A percentile compares a stretch with the other conserved stretches of the same genome.
phyloP scores from a whole-genome alignment of 53 echinoderm and acorn worm species.

The Patiria pectinifera region DNA sequence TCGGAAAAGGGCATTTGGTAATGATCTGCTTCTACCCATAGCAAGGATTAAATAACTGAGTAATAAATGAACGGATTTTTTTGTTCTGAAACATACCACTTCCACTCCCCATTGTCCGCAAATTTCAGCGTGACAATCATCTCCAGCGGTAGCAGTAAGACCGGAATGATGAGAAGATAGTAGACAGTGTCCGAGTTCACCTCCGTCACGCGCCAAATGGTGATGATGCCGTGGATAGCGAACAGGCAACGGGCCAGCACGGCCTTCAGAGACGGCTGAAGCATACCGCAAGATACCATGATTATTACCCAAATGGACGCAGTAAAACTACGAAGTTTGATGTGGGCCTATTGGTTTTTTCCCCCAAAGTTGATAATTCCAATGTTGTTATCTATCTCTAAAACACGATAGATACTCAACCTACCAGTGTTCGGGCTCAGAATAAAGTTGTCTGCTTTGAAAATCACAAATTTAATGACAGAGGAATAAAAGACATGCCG shows the following conservation, averaged over 20 bases:
- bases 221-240: constrained; percentile 75
- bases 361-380: too few relatives aligned
- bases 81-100: constrained; percentile 61
- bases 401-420: too few relatives aligned
- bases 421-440: too few relatives aligned
- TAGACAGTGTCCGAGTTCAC: constrained; percentile 46
- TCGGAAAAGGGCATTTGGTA: not conserved
- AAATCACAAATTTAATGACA: too few relatives aligned
- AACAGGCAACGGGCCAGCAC: constrained; percentile 76
- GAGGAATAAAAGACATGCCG: too few relatives aligned
- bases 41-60: not conserved
- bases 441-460: too few relatives aligned
- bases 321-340: too few relatives aligned
- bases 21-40: not conserved
- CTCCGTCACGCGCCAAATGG: constrained; percentile 72
- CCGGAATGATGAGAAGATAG: constrained; percentile 72
- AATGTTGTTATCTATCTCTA: too few relatives aligned
- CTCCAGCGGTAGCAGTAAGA: constrained; percentile 72
- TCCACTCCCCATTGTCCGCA: constrained; percentile 90
- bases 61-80: not conserved
- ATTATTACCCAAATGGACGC: too few relatives aligned
- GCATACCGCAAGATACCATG: not conserved
- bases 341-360: too few relatives aligned
- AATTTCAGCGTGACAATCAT: constrained; percentile 78
- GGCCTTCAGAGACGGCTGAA: constrained; percentile 58